phyloP scores from a whole-genome alignment of 2,888 invertebrate genomes.

The Branchipolynoe longqiensis region DNA sequence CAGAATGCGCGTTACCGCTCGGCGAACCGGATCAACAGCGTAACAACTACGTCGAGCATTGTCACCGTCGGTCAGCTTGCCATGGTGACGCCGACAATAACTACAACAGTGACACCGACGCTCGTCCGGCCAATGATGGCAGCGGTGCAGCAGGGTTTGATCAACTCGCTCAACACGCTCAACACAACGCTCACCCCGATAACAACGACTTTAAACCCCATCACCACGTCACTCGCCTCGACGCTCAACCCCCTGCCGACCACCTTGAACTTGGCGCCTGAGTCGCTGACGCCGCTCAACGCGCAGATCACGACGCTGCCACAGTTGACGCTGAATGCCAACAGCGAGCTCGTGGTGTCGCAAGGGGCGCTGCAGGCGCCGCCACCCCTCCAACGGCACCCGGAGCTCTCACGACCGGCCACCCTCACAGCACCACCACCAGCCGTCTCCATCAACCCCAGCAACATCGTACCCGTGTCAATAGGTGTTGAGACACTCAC shows the following conservation, averaged over 20 bases:
- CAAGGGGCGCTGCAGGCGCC: constrained; percentile 61
- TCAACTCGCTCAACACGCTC: constrained; percentile 6
- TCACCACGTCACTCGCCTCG: constrained; percentile 60
- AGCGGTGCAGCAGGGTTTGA: constrained; percentile 65
- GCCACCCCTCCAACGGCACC: constrained; percentile 10
- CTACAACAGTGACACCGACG: constrained; percentile 85
- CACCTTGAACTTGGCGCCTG: constrained; percentile 47
- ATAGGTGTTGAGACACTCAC: constrained; percentile 39
- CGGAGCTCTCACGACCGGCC: constrained; percentile 36
- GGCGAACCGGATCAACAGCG: constrained; percentile 72
- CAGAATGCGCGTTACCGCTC: constrained; percentile 88
- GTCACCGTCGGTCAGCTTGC: constrained; percentile 73
- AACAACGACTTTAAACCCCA: constrained; percentile 60
- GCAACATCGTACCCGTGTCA: constrained; percentile 59
- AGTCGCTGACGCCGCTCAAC: constrained; percentile 31
- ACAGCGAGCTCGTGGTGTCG: constrained; percentile 65
- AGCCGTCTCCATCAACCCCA: constrained; percentile 58
- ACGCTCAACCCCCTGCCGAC: constrained; percentile 53
- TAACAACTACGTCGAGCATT: constrained; percentile 69
- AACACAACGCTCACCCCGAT: constrained; percentile 58
- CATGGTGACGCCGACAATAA: constrained; percentile 81
- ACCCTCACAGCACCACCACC: constrained; percentile 41
- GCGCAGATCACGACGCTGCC: constrained; percentile 16
- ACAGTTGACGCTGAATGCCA: constrained; percentile 63
- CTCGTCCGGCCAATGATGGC: constrained; percentile 82